These are phyloP conservation scores for Euphydryas editha DNA, from an alignment of 2,888 invertebrate species.

Conservation along the genomic window DNA sequence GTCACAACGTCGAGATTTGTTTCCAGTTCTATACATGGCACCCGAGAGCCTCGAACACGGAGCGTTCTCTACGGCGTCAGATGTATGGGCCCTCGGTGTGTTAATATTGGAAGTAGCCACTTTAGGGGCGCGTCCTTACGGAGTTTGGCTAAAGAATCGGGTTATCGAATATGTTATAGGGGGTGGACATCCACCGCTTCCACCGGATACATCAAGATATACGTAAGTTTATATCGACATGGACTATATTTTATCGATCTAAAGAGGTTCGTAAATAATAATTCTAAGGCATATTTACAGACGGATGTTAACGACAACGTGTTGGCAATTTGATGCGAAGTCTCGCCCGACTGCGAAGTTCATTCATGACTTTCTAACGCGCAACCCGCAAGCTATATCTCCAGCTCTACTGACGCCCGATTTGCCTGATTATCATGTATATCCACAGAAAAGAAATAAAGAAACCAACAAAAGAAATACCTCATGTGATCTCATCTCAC, in stretches of 20 bases:
- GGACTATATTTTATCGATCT: too few relatives aligned
- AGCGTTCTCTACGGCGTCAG: conserved; percentile 91
- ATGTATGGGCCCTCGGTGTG: conserved; percentile 95
- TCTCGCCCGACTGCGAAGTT: conserved; percentile 88
- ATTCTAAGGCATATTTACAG: conserved; percentile 36
- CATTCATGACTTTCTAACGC: conserved; percentile 89
- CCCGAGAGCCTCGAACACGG: conserved; percentile 92
- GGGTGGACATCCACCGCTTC: conserved; percentile 86
- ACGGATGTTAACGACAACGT: conserved; percentile 87
- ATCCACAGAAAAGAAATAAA: neutral
- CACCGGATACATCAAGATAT: conserved; percentile 73
- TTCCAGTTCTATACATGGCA: conserved; percentile 96
- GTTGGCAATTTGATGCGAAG: conserved; percentile 88
- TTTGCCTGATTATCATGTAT: conserved; percentile 13
- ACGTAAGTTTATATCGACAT: conserved; percentile 47
- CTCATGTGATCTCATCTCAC: neutral
- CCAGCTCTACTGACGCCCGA: conserved; percentile 48
- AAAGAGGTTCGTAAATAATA: neutral
- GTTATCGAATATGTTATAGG: conserved; percentile 84
- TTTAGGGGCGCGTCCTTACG: conserved; percentile 94
- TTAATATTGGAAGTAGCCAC: conserved; percentile 93
- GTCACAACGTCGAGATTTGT: conserved; percentile 91
- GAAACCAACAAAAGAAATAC: neutral
- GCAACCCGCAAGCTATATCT: conserved; percentile 82
- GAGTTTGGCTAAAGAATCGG: conserved; percentile 87